Base-by-base conservation (phyloP, 2,797 vertebrate genomes). In the Acrocephalus scirpaceus region DNA sequence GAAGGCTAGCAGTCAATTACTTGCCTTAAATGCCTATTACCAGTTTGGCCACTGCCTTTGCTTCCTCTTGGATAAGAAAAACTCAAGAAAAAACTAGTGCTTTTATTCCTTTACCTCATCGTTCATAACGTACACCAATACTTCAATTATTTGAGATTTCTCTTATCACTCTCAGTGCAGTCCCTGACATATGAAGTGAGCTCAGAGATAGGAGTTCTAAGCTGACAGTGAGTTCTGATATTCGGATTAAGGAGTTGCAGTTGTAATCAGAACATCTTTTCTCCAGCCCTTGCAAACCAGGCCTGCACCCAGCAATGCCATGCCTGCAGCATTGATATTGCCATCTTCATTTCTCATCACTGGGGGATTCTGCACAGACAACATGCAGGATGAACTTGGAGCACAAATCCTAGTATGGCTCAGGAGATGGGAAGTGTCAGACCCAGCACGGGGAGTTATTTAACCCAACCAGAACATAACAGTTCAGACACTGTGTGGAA, bases 1-100 rank as follows among this genome's bases (percentile, higher is more conserved):
- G 78, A 92, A 71, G 76, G 64, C 93, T 93, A 80, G 42, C 60
- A 92, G 86, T 70, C 67, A 66, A 44, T 91, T 87, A 61, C 62
- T 61, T 80, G 20, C 51, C 18, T 89, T 40, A 85, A 91, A 42
- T 13, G 23, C 4, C 29, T 48, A 4, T 60, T 87, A 73, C 64
- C 67, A 82, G n/a, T 38, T 56, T 87, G 60, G 22, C n/a, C 66
- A 21, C 48, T 82, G 62, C 40, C 5, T 87, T 85, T 87, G 10
- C 53, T 92, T 89, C 45, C 11, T 82, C 27, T 50, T 74, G 69
- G 53, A 77, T 38, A 80, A 81, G 57, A 89, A 34, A 66, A 87
- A 23, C 3, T 79, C 29, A 30, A 42, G 56, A 48, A 44, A 75
- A 79, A 67, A 73, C 42, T 2, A 48, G 9, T 62, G 34, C 11